Percentiles rank a stretch among this genome's conserved stretches.
Evolutionary conservation across 2,113 vertebrate species (phyloP).

Genomic region (Zosterops pallidus): DNA sequence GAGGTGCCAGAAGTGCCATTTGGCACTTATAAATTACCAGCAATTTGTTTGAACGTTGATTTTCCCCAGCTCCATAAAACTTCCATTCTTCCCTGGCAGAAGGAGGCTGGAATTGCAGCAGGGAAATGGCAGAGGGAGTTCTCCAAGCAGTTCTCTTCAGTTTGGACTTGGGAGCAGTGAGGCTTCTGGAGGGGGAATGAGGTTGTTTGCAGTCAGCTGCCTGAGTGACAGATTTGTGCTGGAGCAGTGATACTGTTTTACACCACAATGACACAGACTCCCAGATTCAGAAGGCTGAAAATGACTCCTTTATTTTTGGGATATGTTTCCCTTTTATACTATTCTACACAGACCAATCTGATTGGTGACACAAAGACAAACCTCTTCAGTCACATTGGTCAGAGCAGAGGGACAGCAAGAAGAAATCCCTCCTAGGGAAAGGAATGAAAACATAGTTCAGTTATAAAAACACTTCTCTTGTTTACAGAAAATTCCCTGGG

Average conservation of each 20-base stretch:
- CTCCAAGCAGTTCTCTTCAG: neutral
- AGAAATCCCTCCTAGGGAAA: no score
- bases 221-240: neutral
- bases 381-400: no score
- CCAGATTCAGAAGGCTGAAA: no score
- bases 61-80: neutral
- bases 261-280: no score
- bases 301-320: no score
- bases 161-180: neutral
- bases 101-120: neutral
- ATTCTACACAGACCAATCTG: no score
- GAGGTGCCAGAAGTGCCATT: slow-evolving; percentile 28
- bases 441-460: no score
- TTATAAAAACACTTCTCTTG: no score
- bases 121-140: neutral
- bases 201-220: slow-evolving; percentile 26
- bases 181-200: neutral
- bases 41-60: neutral
- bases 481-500: no score
- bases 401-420: no score
- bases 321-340: no score
- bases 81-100: neutral
- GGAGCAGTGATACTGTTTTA: neutral
- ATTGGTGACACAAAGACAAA: no score
- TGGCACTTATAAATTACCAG: slow-evolving; percentile 14